A percentile compares a stretch with the other conserved stretches of the same genome.
Evolutionary conservation across 2,797 vertebrate genomes (phyloP).

Genomic region (Pseudochirops corinnae): DNA sequence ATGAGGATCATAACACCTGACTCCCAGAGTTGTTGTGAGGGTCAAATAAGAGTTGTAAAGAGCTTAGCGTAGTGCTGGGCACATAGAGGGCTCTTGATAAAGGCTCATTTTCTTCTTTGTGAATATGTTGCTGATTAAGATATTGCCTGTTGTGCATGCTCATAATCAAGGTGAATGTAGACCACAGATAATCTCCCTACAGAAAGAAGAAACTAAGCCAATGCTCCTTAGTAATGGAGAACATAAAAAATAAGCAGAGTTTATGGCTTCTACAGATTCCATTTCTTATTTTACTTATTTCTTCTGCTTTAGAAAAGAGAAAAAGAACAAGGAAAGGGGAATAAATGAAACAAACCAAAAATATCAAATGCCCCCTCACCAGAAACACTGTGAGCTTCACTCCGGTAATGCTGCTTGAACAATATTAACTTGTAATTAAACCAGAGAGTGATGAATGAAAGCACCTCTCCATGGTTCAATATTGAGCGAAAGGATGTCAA

Average conservation of each 20-base stretch:
- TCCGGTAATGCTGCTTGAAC: background rate
- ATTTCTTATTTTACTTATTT: slow-evolving; percentile 36
- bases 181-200: slow-evolving; percentile 20
- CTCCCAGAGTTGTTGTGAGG: slow-evolving; percentile 4
- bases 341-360: slow-evolving; percentile 10
- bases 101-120: background rate
- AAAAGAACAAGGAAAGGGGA: background rate
- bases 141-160: background rate
- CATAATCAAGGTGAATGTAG: slow-evolving; percentile 4
- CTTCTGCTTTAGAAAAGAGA: slow-evolving; percentile 20
- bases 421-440: background rate
- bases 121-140: slow-evolving; percentile 28
- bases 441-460: background rate
- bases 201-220: slow-evolving; percentile 56
- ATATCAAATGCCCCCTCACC: background rate
- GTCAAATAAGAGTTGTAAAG: background rate
- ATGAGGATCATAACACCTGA: background rate
- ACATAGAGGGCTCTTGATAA: background rate
- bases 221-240: background rate
- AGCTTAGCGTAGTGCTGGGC: background rate
- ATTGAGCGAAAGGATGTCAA: background rate
- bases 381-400: background rate
- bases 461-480: background rate
- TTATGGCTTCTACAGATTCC: background rate
- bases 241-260: slow-evolving; percentile 36